Percentiles rank a stretch among this genome's conserved stretches.
phyloP scores from a whole-genome alignment of 2,888 invertebrate species.

The Antheraea yamamai region DNA sequence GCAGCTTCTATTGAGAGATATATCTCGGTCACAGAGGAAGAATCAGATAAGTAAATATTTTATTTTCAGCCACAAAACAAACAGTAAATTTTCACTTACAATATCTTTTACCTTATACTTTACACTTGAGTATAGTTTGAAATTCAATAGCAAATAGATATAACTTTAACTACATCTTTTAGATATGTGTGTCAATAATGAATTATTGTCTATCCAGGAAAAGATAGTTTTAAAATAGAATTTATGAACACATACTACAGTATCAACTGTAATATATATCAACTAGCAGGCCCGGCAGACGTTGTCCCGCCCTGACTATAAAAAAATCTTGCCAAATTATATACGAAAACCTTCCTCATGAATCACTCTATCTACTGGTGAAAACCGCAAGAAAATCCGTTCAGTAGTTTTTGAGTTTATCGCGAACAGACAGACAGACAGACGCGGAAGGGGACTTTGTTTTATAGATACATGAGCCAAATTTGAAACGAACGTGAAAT shows the following conservation, averaged over 20 bases:
- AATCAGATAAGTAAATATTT: conserved; percentile 5
- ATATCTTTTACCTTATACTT: background rate
- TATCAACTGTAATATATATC: background rate
- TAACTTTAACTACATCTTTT: background rate
- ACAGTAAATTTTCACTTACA: background rate
- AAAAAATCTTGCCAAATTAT: too few species aligned
- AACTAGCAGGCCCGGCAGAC: too few species aligned
- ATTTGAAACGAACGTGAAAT: too few species aligned
- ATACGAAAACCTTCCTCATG: too few species aligned
- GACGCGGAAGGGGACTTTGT: too few species aligned
- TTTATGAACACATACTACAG: background rate
- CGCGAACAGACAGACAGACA: too few species aligned
- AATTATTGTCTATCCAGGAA: background rate
- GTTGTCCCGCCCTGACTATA: too few species aligned
- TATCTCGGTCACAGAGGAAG: conserved; percentile 4
- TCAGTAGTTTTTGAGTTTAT: too few species aligned
- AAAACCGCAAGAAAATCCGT: too few species aligned
- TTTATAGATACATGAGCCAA: too few species aligned
- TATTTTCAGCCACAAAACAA: background rate
- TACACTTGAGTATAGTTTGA: background rate
- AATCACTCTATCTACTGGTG: too few species aligned
- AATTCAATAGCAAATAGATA: background rate
- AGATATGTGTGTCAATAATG: background rate
- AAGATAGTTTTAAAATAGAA: background rate
- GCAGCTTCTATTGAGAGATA: background rate